These are phyloP conservation scores for Toxostoma redivivum DNA, from an alignment of 2,113 vertebrate species.

Conservation along the genomic window DNA sequence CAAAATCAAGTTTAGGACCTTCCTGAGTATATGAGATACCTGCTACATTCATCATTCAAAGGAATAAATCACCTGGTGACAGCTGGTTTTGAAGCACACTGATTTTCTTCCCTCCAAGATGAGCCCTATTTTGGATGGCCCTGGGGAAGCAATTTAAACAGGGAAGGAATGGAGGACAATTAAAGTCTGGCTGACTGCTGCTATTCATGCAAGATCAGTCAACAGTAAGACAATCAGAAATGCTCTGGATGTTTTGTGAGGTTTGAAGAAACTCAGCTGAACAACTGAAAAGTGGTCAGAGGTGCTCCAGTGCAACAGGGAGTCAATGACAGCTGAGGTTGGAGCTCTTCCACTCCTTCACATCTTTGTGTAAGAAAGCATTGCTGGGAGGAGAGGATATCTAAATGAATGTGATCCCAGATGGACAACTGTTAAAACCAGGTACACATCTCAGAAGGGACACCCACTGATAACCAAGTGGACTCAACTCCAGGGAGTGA, in stretches of 20 bases:
- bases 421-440: background rate
- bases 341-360: background rate
- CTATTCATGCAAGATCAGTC: background rate
- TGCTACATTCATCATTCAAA: background rate
- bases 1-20: constrained; percentile 16
- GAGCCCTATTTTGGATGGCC: background rate
- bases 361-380: background rate
- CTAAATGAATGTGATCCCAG: background rate
- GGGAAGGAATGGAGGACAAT: background rate
- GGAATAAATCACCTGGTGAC: background rate
- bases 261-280: background rate
- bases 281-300: background rate
- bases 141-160: constrained; percentile 21
- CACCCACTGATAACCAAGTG: rapidly evolving
- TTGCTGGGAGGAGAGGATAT: too few species aligned
- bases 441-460: background rate
- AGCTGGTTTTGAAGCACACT: constrained; percentile 1
- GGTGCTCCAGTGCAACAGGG: background rate
- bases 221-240: background rate
- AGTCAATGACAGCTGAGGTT: background rate
- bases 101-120: background rate
- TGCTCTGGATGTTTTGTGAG: background rate
- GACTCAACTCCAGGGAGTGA: background rate
- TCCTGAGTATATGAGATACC: background rate
- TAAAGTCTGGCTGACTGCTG: background rate